Base-by-base conservation (phyloP, 1,140 invertebrate species). In the Solenopsis fugax region DNA sequence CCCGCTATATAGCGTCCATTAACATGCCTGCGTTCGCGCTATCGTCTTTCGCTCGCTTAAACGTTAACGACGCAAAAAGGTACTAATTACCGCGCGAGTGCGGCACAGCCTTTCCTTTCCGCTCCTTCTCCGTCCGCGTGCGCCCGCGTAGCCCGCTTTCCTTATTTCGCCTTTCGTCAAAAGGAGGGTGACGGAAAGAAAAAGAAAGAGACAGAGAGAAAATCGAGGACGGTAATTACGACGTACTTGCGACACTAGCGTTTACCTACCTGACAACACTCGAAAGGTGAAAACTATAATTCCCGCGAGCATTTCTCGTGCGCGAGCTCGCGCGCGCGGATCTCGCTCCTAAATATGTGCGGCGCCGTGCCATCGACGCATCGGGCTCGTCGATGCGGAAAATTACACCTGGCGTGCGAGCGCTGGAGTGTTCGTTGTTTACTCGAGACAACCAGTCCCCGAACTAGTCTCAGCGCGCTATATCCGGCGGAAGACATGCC, bases 1-100 rank as follows among this genome's bases (percentile, higher is more conserved):
- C 34, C 86, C 24, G 58, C 78, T 90, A 90, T 90, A 90, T 92
- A 89, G 81, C 81, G 60, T 85, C 89, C 91, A 92, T 92, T 92
- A 92, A 91, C 89, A 88, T 91, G 78, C 87, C 89, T 86, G 52
- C 29, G 80, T 86, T 76, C 71, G 45, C 71, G 62, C 76, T 86
- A 86, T 90, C 76, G 89, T 65, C 29, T 75, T 52, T 86, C 52
- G 52, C 72, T 60, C 77, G 75, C 76, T 69, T 89, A 81, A 90
- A 88, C 72, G 34, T 54, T 88, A 90, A 90, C 58, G 89, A 88
- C 48, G 72, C 77, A 91, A 91, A 91, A 90, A 88, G 76, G 58
- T 77, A 82, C 82, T 90, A 90, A 91, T 90, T 91, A 91, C 56
- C 34, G 54, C 54, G 41, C 54, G 37, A 69, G 64, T 34, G 18